Conservation (phyloP, 2,113 vertebrate genomes). For the Emydocephalus ijimae region DNA sequence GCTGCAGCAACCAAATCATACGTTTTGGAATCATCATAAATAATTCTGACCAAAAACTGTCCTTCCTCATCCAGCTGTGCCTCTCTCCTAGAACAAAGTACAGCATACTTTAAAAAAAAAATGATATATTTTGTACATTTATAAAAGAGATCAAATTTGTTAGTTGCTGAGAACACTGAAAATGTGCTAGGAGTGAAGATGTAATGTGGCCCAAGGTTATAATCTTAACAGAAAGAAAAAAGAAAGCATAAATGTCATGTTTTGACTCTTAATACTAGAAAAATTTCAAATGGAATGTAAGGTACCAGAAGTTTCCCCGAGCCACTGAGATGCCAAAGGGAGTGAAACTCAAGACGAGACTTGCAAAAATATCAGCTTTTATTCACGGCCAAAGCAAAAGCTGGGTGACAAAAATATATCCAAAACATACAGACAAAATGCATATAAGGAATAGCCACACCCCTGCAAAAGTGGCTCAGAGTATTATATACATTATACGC, state of each 20-base stretch:
- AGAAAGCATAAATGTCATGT: not conserved
- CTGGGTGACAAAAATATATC: too few relatives aligned
- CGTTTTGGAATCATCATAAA: constrained; percentile 97
- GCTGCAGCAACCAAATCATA: constrained; percentile 96
- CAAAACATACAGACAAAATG: too few relatives aligned
- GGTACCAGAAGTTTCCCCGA: too few relatives aligned
- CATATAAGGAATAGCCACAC: too few relatives aligned
- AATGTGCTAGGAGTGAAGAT: not conserved
- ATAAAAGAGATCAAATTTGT: not conserved
- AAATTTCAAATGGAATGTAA: not conserved
- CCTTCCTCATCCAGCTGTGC: constrained; percentile 97
- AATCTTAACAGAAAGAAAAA: not conserved
- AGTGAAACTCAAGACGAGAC: too few relatives aligned
- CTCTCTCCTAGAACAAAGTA: constrained; percentile 79
- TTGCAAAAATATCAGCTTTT: too few relatives aligned
- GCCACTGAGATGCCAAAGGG: too few relatives aligned
- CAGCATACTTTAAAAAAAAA: not conserved
- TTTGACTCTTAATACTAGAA: not conserved
- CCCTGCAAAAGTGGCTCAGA: too few relatives aligned
- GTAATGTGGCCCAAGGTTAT: not conserved
- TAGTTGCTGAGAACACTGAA: not conserved
- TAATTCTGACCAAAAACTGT: constrained; percentile 97
- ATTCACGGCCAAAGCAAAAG: too few relatives aligned
- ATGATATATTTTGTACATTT: not conserved
- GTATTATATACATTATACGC: too few relatives aligned